Conservation (phyloP, 2,113 vertebrate genomes). For the Percina caprodes region DNA sequence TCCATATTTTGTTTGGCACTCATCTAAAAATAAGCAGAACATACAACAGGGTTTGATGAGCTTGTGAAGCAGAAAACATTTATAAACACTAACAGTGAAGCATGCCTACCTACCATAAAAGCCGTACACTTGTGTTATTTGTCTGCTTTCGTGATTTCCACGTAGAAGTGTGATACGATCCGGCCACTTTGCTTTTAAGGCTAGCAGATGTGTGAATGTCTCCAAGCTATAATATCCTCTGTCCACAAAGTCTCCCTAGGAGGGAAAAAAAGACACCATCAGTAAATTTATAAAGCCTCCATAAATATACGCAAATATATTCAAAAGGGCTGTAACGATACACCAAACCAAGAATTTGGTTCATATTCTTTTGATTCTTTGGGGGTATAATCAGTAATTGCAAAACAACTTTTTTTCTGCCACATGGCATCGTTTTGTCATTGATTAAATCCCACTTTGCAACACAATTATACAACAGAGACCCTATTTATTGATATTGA, state of each 20-base stretch:
- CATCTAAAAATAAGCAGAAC: constrained; percentile 84
- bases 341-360: too few relatives aligned
- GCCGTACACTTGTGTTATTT: constrained; percentile 97
- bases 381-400: too few relatives aligned
- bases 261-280: constrained; percentile 21
- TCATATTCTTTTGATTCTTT: too few relatives aligned
- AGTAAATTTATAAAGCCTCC: not conserved
- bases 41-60: not conserved
- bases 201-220: constrained; percentile 97
- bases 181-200: constrained; percentile 97
- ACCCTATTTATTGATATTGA: too few relatives aligned
- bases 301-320: too few relatives aligned
- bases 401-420: too few relatives aligned
- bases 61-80: not conserved
- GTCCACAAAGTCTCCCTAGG: constrained; percentile 97
- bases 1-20: constrained; percentile 99
- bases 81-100: rapidly evolving
- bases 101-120: constrained; percentile 90
- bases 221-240: constrained; percentile 97
- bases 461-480: too few relatives aligned
- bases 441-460: too few relatives aligned
- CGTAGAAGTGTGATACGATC: constrained; percentile 96
- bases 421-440: too few relatives aligned
- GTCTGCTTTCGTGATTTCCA: constrained; percentile 97
- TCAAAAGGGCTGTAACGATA: not conserved